These are phyloP conservation scores for Echeneis naucrates DNA, from an alignment of 2,797 vertebrate species.

Conservation along the genomic window DNA sequence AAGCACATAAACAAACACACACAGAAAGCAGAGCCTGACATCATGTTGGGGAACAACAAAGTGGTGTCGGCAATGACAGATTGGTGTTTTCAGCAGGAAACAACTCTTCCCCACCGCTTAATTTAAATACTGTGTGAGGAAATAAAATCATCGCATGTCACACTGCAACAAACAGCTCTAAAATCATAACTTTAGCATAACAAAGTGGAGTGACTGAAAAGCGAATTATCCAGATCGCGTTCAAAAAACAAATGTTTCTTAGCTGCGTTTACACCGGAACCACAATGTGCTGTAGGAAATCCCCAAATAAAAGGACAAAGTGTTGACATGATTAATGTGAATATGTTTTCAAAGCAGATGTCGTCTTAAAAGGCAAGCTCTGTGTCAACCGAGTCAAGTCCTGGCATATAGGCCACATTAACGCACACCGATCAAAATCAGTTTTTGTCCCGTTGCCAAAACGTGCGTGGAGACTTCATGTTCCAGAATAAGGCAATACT, in stretches of 20 bases:
- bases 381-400: conserved; percentile 54
- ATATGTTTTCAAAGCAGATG: conserved; percentile 31
- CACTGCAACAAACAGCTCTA: conserved; percentile 12
- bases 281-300: conserved; percentile 4
- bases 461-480: conserved; percentile 30
- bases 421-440: conserved; percentile 31
- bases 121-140: conserved; percentile 17
- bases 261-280: not conserved
- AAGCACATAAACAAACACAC: conserved; percentile 63
- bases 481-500: conserved; percentile 55
- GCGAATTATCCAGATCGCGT: not conserved
- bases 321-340: conserved; percentile 46
- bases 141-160: conserved; percentile 28
- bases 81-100: conserved; percentile 66
- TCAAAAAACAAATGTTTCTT: not conserved
- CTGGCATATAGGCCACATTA: conserved; percentile 37
- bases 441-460: conserved; percentile 46
- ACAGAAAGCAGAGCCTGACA: conserved; percentile 45
- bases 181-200: not conserved
- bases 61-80: conserved; percentile 53
- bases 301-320: conserved; percentile 17
- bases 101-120: conserved; percentile 25
- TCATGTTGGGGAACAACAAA: conserved; percentile 43
- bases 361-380: conserved; percentile 27
- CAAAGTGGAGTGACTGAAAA: conserved; percentile 10